Conservation (phyloP, 2,113 vertebrate genomes). For the Archilochus colubris region DNA sequence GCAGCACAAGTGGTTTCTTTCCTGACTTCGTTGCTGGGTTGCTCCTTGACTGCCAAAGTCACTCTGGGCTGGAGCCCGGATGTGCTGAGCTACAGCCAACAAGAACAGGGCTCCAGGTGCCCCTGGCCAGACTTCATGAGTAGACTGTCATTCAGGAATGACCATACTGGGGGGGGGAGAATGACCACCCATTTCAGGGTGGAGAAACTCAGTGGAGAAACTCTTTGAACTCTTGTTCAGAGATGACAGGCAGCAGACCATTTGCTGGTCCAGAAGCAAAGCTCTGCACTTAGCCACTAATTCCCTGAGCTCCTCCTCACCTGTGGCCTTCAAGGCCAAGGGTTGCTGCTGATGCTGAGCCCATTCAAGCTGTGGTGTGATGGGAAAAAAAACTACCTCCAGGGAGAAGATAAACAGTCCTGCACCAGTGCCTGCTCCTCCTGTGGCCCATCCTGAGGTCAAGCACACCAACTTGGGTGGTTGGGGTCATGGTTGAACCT, state of each 20-base stretch:
- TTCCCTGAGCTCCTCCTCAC: neutral
- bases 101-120: neutral
- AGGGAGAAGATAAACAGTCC: neutral
- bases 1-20: neutral
- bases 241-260: neutral
- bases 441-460: neutral
- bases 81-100: neutral
- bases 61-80: neutral
- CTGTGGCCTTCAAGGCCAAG: neutral
- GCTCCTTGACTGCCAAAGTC: neutral
- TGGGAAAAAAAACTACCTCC: neutral
- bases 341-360: neutral
- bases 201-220: too few relatives aligned
- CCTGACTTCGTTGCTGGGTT: neutral
- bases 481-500: rapidly evolving
- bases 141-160: neutral
- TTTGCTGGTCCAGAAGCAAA: neutral
- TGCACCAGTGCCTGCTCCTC: neutral
- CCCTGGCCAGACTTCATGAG: neutral
- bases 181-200: neutral
- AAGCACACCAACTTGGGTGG: neutral
- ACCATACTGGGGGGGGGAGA: neutral
- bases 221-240: neutral
- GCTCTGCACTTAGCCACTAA: neutral
- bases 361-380: neutral